Percentiles rank a stretch among this genome's conserved stretches.
Evolutionary conservation across 2,888 invertebrate species (phyloP).

Genomic region (Cynaeus angustus): DNA sequence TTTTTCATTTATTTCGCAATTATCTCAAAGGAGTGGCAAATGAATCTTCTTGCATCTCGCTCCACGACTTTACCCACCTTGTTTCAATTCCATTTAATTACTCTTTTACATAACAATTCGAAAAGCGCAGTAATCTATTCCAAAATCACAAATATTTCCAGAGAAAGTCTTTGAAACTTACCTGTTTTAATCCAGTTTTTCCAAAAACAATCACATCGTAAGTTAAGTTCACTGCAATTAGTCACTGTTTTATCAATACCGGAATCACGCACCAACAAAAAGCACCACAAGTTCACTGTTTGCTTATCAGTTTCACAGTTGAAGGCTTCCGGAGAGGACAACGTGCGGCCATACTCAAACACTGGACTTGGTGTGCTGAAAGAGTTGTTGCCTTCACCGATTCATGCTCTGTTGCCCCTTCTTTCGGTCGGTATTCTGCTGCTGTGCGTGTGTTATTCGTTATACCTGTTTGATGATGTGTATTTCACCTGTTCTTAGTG

Average conservation of each 20-base stretch:
- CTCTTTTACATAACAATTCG: too few relatives aligned
- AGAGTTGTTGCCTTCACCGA: slow-evolving; percentile 50
- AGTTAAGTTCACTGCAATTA: background rate
- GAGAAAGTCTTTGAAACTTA: slow-evolving; percentile 15
- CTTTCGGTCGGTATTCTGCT: slow-evolving; percentile 41
- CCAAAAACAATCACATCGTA: slow-evolving; percentile 8
- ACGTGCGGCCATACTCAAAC: slow-evolving; percentile 20
- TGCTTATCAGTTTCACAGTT: slow-evolving; percentile 41
- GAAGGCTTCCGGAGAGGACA: slow-evolving; percentile 27
- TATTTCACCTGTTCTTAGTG: slow-evolving; percentile 46
- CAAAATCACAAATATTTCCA: slow-evolving; percentile 2
- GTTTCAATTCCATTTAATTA: slow-evolving; percentile 14
- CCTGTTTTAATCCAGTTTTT: background rate
- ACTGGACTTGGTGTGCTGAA: slow-evolving; percentile 40
- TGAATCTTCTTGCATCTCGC: slow-evolving; percentile 11
- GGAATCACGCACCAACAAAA: slow-evolving; percentile 45
- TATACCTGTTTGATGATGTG: slow-evolving; percentile 50
- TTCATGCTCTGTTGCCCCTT: slow-evolving; percentile 50
- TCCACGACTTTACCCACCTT: background rate
- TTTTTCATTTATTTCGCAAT: slow-evolving; percentile 3
- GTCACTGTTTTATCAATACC: slow-evolving; percentile 47
- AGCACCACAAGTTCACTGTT: slow-evolving; percentile 46
- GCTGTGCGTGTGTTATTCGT: slow-evolving; percentile 41
- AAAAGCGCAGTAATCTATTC: background rate
- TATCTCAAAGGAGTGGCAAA: slow-evolving; percentile 7